Conservation (phyloP, 2,113 vertebrate genomes). For the Paedocypris sp. region DNA sequence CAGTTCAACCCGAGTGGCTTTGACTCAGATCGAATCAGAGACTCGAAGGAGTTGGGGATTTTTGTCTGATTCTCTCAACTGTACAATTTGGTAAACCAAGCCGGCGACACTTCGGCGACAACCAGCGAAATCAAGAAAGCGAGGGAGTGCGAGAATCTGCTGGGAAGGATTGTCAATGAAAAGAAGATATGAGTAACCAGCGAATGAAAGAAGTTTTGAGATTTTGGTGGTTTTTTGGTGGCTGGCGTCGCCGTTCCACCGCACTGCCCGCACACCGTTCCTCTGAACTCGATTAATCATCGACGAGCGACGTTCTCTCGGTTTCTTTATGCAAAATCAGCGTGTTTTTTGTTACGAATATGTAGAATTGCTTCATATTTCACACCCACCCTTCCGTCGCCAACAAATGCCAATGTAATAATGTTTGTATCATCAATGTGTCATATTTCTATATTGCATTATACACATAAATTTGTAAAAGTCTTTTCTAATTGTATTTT, state of each 20-base stretch:
- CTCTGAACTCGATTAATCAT: background rate
- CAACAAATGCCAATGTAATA: no score
- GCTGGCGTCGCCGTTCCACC: background rate
- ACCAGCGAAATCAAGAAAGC: constrained; percentile 40
- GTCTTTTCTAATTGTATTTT: background rate
- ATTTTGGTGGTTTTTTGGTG: background rate
- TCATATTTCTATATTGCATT: no score
- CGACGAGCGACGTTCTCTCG: background rate
- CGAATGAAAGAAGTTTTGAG: constrained; percentile 18
- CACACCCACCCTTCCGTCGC: no score
- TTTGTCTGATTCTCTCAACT: constrained; percentile 28
- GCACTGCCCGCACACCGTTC: background rate
- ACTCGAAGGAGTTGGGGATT: constrained; percentile 17
- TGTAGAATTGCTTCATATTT: background rate
- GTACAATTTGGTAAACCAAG: constrained; percentile 41
- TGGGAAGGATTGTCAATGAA: constrained; percentile 17
- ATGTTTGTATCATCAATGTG: no score
- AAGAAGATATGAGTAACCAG: constrained; percentile 33
- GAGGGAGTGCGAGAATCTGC: constrained; percentile 10
- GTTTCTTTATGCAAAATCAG: background rate
- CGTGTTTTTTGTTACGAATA: background rate
- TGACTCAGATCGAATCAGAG: constrained; percentile 29
- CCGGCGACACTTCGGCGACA: constrained; percentile 26
- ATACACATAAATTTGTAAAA: background rate
- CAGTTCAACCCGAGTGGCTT: constrained; percentile 20